Evolutionary conservation across 1,140 invertebrate species (phyloP).

Genomic region (Vanessa atalanta): DNA sequence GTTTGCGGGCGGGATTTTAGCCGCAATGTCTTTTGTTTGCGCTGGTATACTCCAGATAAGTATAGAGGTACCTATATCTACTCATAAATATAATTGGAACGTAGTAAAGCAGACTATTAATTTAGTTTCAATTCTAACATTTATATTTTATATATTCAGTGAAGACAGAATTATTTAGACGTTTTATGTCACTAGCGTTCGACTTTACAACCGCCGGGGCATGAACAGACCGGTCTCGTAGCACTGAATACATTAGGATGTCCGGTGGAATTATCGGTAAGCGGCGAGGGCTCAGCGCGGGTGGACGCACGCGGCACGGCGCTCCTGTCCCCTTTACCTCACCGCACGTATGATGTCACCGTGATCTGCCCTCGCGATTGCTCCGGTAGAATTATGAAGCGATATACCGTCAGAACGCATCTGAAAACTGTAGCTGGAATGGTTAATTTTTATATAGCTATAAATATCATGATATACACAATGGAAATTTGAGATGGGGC

Average conservation of each 20-base stretch:
- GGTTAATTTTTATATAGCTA: slow-evolving; percentile 39
- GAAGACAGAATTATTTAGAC: no score
- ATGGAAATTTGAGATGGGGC: no score
- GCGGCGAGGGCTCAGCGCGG: slow-evolving; percentile 50
- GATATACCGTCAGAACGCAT: slow-evolving; percentile 39
- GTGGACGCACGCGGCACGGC: slow-evolving; percentile 58
- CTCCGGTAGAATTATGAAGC: slow-evolving; percentile 61
- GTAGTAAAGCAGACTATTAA: background rate
- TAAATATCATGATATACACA: no score
- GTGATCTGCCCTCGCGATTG: slow-evolving; percentile 52
- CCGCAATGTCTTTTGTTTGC: slow-evolving; percentile 87
- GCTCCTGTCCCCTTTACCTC: slow-evolving; percentile 60
- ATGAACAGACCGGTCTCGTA: slow-evolving; percentile 59
- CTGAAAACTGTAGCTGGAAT: slow-evolving; percentile 60
- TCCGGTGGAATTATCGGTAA: slow-evolving; percentile 52
- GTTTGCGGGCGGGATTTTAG: slow-evolving; percentile 89
- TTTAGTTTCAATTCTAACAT: no score
- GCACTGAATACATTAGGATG: slow-evolving; percentile 62
- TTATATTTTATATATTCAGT: no score
- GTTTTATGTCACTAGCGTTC: slow-evolving; percentile 51
- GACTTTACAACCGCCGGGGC: slow-evolving; percentile 62
- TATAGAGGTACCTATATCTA: slow-evolving; percentile 56
- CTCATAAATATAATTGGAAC: background rate
- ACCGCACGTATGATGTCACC: slow-evolving; percentile 40
- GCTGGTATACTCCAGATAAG: slow-evolving; percentile 71